Conservation (phyloP, 2,888 invertebrate species). For the Nematopogon swammerdamellus region DNA sequence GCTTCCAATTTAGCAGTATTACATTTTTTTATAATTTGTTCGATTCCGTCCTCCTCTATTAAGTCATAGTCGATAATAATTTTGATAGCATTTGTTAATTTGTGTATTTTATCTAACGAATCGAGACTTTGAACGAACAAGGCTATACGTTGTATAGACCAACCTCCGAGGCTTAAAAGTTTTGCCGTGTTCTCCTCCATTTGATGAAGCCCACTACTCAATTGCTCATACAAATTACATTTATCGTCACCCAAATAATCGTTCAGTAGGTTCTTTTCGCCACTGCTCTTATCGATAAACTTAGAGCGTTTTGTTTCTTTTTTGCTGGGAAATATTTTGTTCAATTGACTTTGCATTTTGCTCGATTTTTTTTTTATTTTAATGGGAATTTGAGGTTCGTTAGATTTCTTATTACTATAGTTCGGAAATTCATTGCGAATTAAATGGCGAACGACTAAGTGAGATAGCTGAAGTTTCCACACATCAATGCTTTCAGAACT, state of each 20-base stretch:
- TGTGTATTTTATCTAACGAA: neutral
- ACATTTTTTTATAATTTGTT: neutral
- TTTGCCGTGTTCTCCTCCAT: neutral
- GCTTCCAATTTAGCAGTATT: constrained; percentile 3
- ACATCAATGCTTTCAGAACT: neutral
- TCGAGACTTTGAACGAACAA: neutral
- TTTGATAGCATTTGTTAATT: neutral
- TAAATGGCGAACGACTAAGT: neutral
- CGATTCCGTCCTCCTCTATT: neutral
- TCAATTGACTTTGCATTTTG: too few relatives aligned
- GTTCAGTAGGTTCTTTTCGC: too few relatives aligned
- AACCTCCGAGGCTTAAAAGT: neutral
- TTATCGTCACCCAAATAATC: too few relatives aligned
- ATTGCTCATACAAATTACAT: too few relatives aligned
- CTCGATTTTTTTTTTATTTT: too few relatives aligned
- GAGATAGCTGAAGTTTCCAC: neutral
- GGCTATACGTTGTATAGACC: neutral
- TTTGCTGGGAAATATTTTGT: too few relatives aligned
- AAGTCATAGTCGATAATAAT: neutral
- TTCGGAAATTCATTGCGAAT: neutral
- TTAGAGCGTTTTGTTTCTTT: too few relatives aligned
- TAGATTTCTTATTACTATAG: neutral
- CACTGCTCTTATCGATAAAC: too few relatives aligned
- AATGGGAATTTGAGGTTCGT: too few relatives aligned
- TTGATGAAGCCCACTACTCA: neutral